Evolutionary conservation across 2,888 invertebrate genomes (phyloP).

Genomic region (Dioctria linearis): DNA sequence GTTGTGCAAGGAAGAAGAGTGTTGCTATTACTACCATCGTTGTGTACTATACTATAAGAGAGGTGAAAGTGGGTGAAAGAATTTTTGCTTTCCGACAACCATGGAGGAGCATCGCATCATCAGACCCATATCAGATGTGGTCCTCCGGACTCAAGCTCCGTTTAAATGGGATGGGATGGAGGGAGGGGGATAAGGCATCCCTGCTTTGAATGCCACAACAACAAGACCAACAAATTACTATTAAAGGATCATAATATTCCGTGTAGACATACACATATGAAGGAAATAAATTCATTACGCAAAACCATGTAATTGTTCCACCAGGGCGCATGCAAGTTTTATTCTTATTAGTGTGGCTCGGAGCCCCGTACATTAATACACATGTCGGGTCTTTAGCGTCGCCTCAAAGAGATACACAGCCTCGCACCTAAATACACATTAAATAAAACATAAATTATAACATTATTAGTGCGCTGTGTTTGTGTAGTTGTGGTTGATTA

Average conservation of each 20-base stretch:
- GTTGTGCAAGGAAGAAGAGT: background rate
- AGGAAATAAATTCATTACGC: slow-evolving; percentile 71
- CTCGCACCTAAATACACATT: slow-evolving; percentile 52
- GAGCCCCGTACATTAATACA: slow-evolving; percentile 27
- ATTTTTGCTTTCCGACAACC: background rate
- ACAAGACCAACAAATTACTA: slow-evolving; percentile 54
- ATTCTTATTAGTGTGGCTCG: slow-evolving; percentile 52
- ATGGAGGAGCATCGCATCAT: background rate
- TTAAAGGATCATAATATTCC: slow-evolving; percentile 54
- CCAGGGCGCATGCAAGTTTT: slow-evolving; percentile 63
- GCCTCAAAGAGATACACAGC: slow-evolving; percentile 50
- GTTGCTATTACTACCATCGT: background rate
- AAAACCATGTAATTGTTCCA: slow-evolving; percentile 70
- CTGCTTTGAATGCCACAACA: slow-evolving; percentile 51
- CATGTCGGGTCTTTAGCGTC: slow-evolving; percentile 52
- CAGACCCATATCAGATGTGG: background rate
- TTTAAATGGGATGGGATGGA: background rate
- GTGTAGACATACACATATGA: slow-evolving; percentile 49
- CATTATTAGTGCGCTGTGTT: slow-evolving; percentile 47
- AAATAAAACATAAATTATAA: slow-evolving; percentile 51
- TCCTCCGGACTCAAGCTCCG: background rate
- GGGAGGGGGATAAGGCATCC: background rate
- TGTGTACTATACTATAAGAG: background rate
- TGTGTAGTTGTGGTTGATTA: slow-evolving; percentile 53
- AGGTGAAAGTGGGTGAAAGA: slow-evolving; percentile 11